phyloP scores from a whole-genome alignment of 2,888 invertebrate genomes.

The Brachypalpus laphriformis region DNA sequence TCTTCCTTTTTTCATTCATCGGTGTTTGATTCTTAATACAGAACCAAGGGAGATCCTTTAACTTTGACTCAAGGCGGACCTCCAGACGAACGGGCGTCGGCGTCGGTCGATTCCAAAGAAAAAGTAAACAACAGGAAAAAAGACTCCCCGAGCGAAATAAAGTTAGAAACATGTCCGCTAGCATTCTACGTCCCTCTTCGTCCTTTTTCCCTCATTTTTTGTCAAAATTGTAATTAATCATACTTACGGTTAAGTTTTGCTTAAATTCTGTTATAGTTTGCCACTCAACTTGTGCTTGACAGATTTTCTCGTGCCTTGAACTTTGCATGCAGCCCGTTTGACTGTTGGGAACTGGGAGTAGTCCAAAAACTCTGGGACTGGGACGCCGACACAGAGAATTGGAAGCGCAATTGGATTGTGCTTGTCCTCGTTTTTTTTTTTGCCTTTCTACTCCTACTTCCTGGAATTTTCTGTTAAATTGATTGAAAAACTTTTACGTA shows the following conservation, averaged over 20 bases:
- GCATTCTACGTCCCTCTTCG: constrained; percentile 12
- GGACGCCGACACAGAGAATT: neutral
- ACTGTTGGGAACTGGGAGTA: constrained; percentile 1
- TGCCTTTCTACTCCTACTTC: neutral
- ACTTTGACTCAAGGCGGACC: neutral
- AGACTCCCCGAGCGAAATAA: constrained; percentile 19
- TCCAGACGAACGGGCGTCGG: neutral
- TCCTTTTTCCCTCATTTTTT: constrained; percentile 18
- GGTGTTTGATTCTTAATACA: neutral
- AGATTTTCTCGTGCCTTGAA: constrained; percentile 38
- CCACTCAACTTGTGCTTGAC: constrained; percentile 55
- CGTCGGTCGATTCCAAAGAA: neutral
- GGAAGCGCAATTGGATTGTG: constrained; percentile 35
- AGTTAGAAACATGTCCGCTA: constrained; percentile 49
- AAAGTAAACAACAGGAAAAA: neutral
- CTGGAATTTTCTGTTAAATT: constrained; percentile 64
- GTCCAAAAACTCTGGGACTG: constrained; percentile 2
- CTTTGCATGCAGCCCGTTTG: constrained; percentile 22
- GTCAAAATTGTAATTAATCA: constrained; percentile 71
- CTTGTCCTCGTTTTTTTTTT: neutral
- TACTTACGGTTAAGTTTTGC: constrained; percentile 67
- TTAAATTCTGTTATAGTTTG: constrained; percentile 62
- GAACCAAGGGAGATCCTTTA: neutral
- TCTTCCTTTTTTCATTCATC: neutral
- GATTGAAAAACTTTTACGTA: constrained; percentile 73